Evolutionary conservation across 2,797 vertebrate species (phyloP).

Genomic region (Champsocephalus esox): DNA sequence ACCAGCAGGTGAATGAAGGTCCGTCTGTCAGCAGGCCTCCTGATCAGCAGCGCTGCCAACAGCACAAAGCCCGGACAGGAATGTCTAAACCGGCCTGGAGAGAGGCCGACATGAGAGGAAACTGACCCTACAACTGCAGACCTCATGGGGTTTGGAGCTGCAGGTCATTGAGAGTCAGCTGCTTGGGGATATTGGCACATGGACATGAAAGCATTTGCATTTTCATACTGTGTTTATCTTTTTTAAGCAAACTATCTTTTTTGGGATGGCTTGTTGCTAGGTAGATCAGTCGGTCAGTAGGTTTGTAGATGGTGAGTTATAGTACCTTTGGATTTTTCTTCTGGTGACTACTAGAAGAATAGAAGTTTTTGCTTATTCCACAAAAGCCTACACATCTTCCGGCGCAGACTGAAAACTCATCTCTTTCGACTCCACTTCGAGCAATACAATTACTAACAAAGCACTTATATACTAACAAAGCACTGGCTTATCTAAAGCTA

Average conservation of each 20-base stretch:
- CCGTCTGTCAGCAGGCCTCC: constrained; percentile 73
- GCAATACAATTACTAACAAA: too few species aligned
- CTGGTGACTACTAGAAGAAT: too few species aligned
- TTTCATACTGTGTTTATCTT: constrained; percentile 1
- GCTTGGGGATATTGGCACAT: neutral
- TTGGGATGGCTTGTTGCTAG: neutral
- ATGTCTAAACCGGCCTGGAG: constrained; percentile 47
- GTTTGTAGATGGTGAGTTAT: neutral
- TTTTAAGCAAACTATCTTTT: constrained; percentile 8
- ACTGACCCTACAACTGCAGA: constrained; percentile 18
- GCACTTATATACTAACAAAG: too few species aligned
- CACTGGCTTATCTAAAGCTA: too few species aligned
- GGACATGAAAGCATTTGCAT: neutral
- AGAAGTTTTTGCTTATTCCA: too few species aligned
- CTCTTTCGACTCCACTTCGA: too few species aligned
- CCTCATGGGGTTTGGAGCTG: constrained; percentile 7
- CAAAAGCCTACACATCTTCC: too few species aligned
- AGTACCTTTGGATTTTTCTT: neutral
- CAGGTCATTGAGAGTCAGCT: constrained; percentile 15
- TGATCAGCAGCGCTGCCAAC: constrained; percentile 71
- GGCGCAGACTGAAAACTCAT: too few species aligned
- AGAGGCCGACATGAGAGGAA: constrained; percentile 27
- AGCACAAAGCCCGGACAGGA: constrained; percentile 53
- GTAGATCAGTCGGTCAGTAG: neutral
- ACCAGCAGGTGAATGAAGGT: constrained; percentile 77